These are phyloP conservation scores for Dastarcus helophoroides DNA, from an alignment of 2,888 invertebrate genomes.

Conservation along the genomic window DNA sequence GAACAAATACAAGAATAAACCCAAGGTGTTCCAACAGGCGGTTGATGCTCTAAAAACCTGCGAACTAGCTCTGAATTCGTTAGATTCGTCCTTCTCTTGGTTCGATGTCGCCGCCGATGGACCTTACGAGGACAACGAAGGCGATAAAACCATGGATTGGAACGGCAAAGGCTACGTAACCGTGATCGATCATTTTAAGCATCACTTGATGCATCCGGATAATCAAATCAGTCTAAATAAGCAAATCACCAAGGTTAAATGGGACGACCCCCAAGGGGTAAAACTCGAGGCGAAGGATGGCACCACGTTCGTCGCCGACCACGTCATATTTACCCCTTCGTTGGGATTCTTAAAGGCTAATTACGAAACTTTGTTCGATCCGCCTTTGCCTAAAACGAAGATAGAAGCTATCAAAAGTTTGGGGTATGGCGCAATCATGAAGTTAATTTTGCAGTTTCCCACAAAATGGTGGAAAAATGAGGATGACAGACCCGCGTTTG, in stretches of 20 bases:
- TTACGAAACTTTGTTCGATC: slow-evolving; percentile 38
- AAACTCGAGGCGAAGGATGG: slow-evolving; percentile 39
- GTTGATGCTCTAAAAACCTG: slow-evolving; percentile 15
- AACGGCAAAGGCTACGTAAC: slow-evolving; percentile 55
- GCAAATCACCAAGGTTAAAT: slow-evolving; percentile 18
- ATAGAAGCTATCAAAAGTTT: slow-evolving; percentile 40
- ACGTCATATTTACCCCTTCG: slow-evolving; percentile 35
- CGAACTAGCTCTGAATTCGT: slow-evolving; percentile 16
- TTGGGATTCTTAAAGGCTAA: slow-evolving; percentile 51
- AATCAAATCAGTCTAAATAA: slow-evolving; percentile 21
- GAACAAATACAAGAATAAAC: slow-evolving; percentile 13
- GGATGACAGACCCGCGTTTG: too few species aligned
- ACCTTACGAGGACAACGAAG: slow-evolving; percentile 56
- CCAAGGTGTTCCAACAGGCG: slow-evolving; percentile 14
- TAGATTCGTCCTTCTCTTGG: slow-evolving; percentile 46
- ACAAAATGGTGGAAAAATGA: slow-evolving; percentile 8
- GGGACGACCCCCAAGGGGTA: slow-evolving; percentile 11
- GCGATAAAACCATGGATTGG: slow-evolving; percentile 59
- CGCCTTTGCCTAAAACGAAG: slow-evolving; percentile 38
- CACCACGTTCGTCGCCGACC: slow-evolving; percentile 40
- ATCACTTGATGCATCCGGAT: too few species aligned
- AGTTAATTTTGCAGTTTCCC: slow-evolving; percentile 45
- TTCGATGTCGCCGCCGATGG: slow-evolving; percentile 53
- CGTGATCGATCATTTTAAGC: too few species aligned
- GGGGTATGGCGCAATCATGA: slow-evolving; percentile 49